Base-by-base conservation (phyloP, 2,797 vertebrate genomes). In the Iguana delicatissima region DNA sequence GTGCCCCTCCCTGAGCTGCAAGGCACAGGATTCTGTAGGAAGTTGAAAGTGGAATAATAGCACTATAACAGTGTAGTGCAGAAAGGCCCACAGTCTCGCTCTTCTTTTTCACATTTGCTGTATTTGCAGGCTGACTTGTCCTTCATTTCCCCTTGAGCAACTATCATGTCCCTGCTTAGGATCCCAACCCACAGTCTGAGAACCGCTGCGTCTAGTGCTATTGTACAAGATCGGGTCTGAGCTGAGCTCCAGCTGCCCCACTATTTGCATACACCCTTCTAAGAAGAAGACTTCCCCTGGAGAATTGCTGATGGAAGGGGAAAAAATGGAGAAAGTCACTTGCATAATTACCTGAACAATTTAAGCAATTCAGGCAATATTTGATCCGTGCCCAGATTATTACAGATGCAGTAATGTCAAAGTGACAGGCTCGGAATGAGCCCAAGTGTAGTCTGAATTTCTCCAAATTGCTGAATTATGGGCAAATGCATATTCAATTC, bases 381-480 rank as follows among this genome's bases (percentile, higher is more conserved):
- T 35, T 80, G 42, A 42, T 84, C 80, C 59, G n/a, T 76, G 9
- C 22, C 80, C 59, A 88, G 16, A 69, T 57, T 57, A 77, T 74
- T 74, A 50, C 38, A n/a, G 55, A 57, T n/a, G 16, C 26, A 22
- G 8, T 16, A 16, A 59, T 84, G 80, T 42, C 81, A 84, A 91
- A 42, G 35, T 42, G 29, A 83, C 73, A 57, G 59, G 3, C 42
- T 64, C 72, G 5, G 46, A 84, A 79, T 22, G 35, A 84, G 50
- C 46, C 72, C 59, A 35, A 57, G 62, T 24, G 35, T 62, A 35
- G 26, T 35, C 32, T 50, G 35, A 55, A 55, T 69, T 55, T 59
- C 80, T 57, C 74, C 32, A 84, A 72, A 84, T 57, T 59, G 80
- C 85, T 91, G 59, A 79, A 46, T 83, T 87, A 79, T 77, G 72